Percentiles rank a stretch among this genome's conserved stretches.
Evolutionary conservation across 2,797 vertebrate genomes (phyloP).

Genomic region (Adelosebastes latens): DNA sequence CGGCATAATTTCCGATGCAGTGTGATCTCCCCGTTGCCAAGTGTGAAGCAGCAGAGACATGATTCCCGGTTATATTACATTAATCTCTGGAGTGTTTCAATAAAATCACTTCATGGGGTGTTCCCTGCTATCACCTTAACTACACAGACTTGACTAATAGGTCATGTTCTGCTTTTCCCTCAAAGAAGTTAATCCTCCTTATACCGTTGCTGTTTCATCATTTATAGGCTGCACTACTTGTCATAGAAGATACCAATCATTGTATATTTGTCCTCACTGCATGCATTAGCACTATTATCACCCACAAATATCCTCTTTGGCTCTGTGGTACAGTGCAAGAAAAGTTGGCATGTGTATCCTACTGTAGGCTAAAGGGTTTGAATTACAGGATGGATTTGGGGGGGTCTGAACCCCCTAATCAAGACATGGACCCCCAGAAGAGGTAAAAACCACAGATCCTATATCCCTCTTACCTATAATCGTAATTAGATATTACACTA

Average conservation of each 20-base stretch:
- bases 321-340: background rate
- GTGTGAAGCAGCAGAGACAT: background rate
- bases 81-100: slow-evolving; percentile 29
- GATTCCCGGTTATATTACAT: slow-evolving; percentile 32
- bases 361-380: background rate
- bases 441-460: background rate
- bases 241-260: slow-evolving; percentile 26
- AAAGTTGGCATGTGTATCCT: background rate
- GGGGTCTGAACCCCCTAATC: background rate
- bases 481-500: background rate
- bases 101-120: background rate
- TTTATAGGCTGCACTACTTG: slow-evolving; percentile 10
- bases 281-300: background rate
- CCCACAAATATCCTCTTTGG: background rate
- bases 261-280: slow-evolving; percentile 8
- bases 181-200: slow-evolving; percentile 22
- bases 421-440: background rate
- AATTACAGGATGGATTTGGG: background rate
- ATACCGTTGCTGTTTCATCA: slow-evolving; percentile 27
- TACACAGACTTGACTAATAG: slow-evolving; percentile 34
- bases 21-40: background rate
- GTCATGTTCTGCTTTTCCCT: slow-evolving; percentile 31
- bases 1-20: background rate
- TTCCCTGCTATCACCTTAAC: slow-evolving; percentile 17
- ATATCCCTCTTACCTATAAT: background rate